phyloP scores from a whole-genome alignment of 1,140 invertebrate species.

The Drosophila sulfurigaster region DNA sequence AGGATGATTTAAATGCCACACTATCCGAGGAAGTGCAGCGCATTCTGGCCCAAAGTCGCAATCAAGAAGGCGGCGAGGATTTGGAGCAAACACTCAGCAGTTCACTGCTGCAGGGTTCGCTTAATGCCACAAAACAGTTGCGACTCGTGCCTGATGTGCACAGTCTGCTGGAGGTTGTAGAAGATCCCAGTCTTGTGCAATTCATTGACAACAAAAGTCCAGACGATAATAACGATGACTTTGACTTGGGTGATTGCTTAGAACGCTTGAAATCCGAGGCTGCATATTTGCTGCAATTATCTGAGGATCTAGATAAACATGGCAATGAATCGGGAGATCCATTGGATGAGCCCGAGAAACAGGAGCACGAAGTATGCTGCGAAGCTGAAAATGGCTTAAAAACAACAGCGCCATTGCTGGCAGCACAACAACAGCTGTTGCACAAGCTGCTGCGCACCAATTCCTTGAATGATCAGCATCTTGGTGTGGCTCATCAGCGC shows the following conservation, averaged over 20 bases:
- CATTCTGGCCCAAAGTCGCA: constrained; percentile 66
- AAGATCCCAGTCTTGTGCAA: constrained; percentile 79
- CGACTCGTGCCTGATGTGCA: constrained; percentile 89
- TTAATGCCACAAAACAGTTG: constrained; percentile 57
- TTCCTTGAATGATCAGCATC: constrained; percentile 76
- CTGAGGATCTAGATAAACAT: constrained; percentile 79
- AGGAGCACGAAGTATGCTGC: constrained; percentile 73
- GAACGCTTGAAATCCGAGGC: constrained; percentile 88
- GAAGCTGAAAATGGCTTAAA: constrained; percentile 78
- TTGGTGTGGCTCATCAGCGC: constrained; percentile 62
- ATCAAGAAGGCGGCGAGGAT: constrained; percentile 62
- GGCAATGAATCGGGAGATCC: constrained; percentile 26
- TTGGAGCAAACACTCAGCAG: constrained; percentile 61
- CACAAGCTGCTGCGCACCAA: constrained; percentile 69
- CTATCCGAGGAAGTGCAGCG: constrained; percentile 88
- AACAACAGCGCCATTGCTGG: constrained; percentile 40
- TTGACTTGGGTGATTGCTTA: constrained; percentile 88
- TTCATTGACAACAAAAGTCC: constrained; percentile 80
- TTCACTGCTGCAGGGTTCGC: constrained; percentile 52
- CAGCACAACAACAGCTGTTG: constrained; percentile 39
- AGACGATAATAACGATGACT: constrained; percentile 81
- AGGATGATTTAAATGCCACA: constrained; percentile 91
- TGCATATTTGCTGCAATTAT: constrained; percentile 88
- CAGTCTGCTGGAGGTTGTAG: constrained; percentile 86
- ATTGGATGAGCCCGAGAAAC: constrained; percentile 69